Evolutionary conservation across 2,797 vertebrate species (phyloP).

Genomic region (Columba guinea): DNA sequence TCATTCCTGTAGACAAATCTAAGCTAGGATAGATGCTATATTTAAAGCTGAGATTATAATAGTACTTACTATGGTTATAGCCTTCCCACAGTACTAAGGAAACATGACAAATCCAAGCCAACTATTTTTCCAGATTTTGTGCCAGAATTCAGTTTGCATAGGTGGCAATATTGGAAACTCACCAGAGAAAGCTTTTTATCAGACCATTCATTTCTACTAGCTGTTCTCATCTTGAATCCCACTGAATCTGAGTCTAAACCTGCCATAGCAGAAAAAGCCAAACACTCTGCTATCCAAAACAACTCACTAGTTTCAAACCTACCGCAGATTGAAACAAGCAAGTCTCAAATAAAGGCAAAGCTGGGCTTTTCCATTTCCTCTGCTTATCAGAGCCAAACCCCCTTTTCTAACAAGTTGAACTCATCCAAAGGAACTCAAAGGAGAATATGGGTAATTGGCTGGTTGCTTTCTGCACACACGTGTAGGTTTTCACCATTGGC

Average conservation of each 20-base stretch:
- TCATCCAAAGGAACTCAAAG: not conserved
- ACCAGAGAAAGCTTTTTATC: slow-evolving; percentile 52
- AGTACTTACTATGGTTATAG: not conserved
- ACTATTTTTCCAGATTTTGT: slow-evolving; percentile 21
- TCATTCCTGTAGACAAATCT: not conserved
- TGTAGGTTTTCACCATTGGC: not conserved
- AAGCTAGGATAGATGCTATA: not conserved
- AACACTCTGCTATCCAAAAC: not conserved
- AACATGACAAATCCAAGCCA: not conserved
- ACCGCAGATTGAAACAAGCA: not conserved
- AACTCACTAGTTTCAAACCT: not conserved
- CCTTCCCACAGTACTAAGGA: slow-evolving; percentile 1
- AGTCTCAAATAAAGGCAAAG: not conserved
- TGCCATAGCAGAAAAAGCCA: not conserved
- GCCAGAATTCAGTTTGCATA: slow-evolving; percentile 52
- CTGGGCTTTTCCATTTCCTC: not conserved
- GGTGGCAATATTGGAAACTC: slow-evolving; percentile 42
- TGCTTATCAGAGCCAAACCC: not conserved
- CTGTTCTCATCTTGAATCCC: not conserved
- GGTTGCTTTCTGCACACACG: not conserved
- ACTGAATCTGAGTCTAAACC: not conserved
- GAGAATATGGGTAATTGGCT: not conserved
- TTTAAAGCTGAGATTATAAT: slow-evolving; percentile 11
- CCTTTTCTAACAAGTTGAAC: not conserved
- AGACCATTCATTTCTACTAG: not conserved